Percentiles rank a stretch among this genome's conserved stretches.
phyloP scores from a whole-genome alignment of 37 sponge, comb jelly and placozoan species.

The Cliona cf. orientalis region DNA sequence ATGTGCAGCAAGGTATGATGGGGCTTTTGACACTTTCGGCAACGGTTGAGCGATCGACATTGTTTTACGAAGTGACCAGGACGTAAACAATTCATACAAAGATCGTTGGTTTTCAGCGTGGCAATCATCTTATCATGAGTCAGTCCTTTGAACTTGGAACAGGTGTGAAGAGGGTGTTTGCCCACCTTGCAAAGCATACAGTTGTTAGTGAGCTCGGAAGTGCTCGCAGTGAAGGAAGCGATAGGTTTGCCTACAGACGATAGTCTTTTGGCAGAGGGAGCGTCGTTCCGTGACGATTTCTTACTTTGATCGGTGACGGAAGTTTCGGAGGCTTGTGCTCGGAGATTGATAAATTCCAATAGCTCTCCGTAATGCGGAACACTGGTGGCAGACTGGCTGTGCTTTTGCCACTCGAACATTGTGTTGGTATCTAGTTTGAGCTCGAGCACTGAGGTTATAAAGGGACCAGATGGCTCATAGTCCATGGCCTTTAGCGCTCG shows the following conservation, averaged over 20 bases:
- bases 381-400: conserved; percentile 1
- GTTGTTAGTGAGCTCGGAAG: background rate
- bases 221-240: conserved; percentile 2
- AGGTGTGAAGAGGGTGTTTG: conserved; percentile 20
- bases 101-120: conserved; percentile 1
- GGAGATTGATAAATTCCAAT: conserved; percentile 8
- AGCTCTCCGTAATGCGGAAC: conserved; percentile 13
- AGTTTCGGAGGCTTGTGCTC: conserved; percentile 21
- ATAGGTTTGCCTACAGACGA: too few relatives aligned
- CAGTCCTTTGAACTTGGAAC: conserved; percentile 14
- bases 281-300: too few relatives aligned
- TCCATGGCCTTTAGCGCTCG: conserved; percentile 19
- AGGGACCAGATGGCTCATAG: conserved; percentile 24
- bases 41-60: conserved; percentile 1
- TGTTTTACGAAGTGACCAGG: conserved; percentile 26
- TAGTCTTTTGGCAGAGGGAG: too few relatives aligned
- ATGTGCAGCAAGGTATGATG: too few relatives aligned
- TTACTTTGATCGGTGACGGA: background rate
- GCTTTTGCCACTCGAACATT: conserved; percentile 29
- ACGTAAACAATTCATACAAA: conserved; percentile 23
- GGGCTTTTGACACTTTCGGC: too few relatives aligned
- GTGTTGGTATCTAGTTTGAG: conserved; percentile 24
- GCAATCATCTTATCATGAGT: conserved; percentile 26
- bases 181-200: conserved; percentile 8
- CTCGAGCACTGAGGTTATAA: conserved; percentile 18